Conservation (phyloP, 2,797 vertebrate genomes). For the Typhlichthys subterraneus region DNA sequence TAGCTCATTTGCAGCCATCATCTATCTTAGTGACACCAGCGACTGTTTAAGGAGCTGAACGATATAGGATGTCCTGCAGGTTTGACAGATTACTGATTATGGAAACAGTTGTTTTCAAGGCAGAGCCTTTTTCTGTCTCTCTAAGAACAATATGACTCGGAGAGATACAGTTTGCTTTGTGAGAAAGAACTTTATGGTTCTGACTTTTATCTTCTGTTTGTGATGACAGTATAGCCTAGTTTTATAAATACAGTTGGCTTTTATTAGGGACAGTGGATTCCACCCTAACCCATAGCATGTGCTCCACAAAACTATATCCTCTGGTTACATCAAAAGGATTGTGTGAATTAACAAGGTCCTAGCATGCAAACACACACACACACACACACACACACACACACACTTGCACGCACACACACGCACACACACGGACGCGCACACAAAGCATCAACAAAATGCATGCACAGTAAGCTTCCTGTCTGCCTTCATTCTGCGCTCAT, state of each 20-base stretch:
- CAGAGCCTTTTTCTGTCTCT: background rate
- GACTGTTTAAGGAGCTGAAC: constrained; percentile 41
- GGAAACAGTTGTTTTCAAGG: background rate
- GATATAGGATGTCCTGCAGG: background rate
- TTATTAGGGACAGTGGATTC: constrained; percentile 1
- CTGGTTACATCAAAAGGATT: constrained; percentile 26
- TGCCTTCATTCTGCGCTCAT: constrained; percentile 76
- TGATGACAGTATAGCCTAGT: no score
- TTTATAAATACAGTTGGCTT: no score
- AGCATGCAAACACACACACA: constrained; percentile 6
- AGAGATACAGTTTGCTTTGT: background rate
- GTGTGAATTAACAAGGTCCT: constrained; percentile 8
- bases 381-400: constrained; percentile 4
- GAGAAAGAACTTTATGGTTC: background rate
- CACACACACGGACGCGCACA: constrained; percentile 11
- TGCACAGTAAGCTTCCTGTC: constrained; percentile 62
- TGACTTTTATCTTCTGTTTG: background rate
- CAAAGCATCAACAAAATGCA: constrained; percentile 40
- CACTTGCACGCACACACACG: background rate
- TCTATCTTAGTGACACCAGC: constrained; percentile 64
- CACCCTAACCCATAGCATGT: constrained; percentile 4
- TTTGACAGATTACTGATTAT: constrained; percentile 9
- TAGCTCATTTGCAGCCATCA: constrained; percentile 51
- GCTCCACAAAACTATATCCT: background rate
- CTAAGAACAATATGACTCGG: background rate